Evolutionary conservation across 2,797 vertebrate genomes (phyloP).

Genomic region (Channallabes apus): DNA sequence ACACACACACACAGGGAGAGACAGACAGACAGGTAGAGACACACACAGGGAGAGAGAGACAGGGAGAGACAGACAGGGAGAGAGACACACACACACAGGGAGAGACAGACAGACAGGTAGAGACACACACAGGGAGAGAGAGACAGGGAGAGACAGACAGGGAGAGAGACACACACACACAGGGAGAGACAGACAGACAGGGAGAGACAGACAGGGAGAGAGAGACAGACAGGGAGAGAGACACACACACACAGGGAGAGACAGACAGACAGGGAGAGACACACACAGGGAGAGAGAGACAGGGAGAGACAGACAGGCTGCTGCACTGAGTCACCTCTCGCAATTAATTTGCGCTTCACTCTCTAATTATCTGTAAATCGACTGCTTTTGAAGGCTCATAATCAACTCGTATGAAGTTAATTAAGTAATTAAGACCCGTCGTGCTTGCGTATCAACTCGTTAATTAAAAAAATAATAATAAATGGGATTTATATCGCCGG

Average conservation of each 20-base stretch:
- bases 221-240: no score
- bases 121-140: no score
- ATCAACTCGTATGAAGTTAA: constrained; percentile 94
- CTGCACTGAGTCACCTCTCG: constrained; percentile 89
- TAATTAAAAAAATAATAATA: constrained; percentile 85
- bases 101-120: no score
- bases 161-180: no score
- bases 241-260: not conserved
- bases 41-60: no score
- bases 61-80: no score
- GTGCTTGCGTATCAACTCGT: constrained; percentile 94
- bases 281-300: not conserved
- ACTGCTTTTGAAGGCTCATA: constrained; percentile 98
- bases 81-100: no score
- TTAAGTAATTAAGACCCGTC: constrained; percentile 97
- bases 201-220: not conserved
- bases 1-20: no score
- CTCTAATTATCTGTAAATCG: constrained; percentile 98
- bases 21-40: no score
- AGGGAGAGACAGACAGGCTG: constrained; percentile 74
- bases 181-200: constrained; percentile 63
- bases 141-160: no score
- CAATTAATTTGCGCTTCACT: constrained; percentile 97
- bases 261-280: not conserved
- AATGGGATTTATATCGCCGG: constrained; percentile 11